Percentiles rank a stretch among this genome's conserved stretches.
These are phyloP conservation scores for Ectropis grisescens DNA, from an alignment of 1,140 invertebrate species.

Conservation along the genomic window DNA sequence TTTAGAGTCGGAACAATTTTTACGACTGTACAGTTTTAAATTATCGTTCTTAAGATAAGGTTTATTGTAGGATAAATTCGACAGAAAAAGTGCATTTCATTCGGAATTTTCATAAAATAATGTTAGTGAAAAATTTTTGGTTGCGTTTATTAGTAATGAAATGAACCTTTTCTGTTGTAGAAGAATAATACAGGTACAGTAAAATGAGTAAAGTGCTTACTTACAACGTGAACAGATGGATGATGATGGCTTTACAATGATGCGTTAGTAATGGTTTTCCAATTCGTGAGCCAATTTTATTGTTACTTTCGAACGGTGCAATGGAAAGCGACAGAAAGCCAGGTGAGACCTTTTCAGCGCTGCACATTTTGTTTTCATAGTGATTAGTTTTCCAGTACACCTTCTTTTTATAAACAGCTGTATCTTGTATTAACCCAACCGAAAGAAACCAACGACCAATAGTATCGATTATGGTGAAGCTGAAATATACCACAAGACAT, in stretches of 20 bases:
- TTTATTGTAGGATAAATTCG: too few relatives aligned
- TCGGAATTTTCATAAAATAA: too few relatives aligned
- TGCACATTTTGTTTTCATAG: slow-evolving; percentile 33
- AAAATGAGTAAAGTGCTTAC: slow-evolving; percentile 55
- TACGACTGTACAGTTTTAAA: too few relatives aligned
- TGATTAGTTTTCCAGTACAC: slow-evolving; percentile 66
- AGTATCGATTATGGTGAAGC: slow-evolving; percentile 64
- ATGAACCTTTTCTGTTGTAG: neutral
- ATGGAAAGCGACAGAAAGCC: slow-evolving; percentile 67
- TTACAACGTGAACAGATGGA: slow-evolving; percentile 62
- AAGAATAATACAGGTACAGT: slow-evolving; percentile 22
- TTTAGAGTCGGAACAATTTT: too few relatives aligned
- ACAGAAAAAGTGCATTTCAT: too few relatives aligned
- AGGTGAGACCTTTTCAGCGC: slow-evolving; percentile 35
- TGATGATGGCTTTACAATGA: slow-evolving; percentile 64
- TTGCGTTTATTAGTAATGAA: too few relatives aligned
- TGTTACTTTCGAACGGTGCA: slow-evolving; percentile 58
- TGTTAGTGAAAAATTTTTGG: too few relatives aligned
- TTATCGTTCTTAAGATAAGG: too few relatives aligned
- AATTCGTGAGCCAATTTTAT: slow-evolving; percentile 67
- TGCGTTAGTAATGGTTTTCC: slow-evolving; percentile 67
- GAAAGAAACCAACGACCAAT: slow-evolving; percentile 67
- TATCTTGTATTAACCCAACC: slow-evolving; percentile 73
- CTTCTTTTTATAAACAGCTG: slow-evolving; percentile 63
- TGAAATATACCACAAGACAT: slow-evolving; percentile 65